Evolutionary conservation across 2,888 invertebrate genomes (phyloP).

Genomic region (Chrysolina haemoptera): DNA sequence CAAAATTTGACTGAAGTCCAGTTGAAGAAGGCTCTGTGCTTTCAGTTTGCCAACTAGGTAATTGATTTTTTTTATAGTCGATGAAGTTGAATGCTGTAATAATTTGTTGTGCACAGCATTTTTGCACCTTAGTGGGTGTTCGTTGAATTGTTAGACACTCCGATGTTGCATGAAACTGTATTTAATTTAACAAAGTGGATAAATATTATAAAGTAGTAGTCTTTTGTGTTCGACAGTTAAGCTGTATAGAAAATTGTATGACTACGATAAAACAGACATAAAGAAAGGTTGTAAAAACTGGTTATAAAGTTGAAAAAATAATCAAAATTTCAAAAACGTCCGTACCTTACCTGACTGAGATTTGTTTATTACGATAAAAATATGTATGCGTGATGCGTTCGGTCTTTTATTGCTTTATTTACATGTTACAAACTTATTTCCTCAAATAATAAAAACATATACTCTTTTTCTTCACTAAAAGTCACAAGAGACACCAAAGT

Average conservation of each 20-base stretch:
- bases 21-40: not conserved
- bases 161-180: not conserved
- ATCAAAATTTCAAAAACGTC: constrained; percentile 63
- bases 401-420: constrained; percentile 65
- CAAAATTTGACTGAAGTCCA: not conserved
- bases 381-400: constrained; percentile 65
- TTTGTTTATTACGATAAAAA: constrained; percentile 62
- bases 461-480: constrained; percentile 61
- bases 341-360: constrained; percentile 61
- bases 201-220: constrained; percentile 37
- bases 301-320: constrained; percentile 49
- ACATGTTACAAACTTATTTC: constrained; percentile 64
- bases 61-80: not conserved
- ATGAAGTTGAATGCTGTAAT: constrained; percentile 9
- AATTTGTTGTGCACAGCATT: constrained; percentile 16
- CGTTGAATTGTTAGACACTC: not conserved
- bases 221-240: constrained; percentile 36
- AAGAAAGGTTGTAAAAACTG: constrained; percentile 43
- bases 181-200: not conserved
- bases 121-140: not conserved
- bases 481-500: constrained; percentile 27
- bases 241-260: constrained; percentile 32
- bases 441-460: constrained; percentile 64
- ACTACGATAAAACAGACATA: constrained; percentile 36
- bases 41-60: too few relatives aligned